Conservation (phyloP, 2,113 vertebrate genomes). For the Amphilophus citrinellus region DNA sequence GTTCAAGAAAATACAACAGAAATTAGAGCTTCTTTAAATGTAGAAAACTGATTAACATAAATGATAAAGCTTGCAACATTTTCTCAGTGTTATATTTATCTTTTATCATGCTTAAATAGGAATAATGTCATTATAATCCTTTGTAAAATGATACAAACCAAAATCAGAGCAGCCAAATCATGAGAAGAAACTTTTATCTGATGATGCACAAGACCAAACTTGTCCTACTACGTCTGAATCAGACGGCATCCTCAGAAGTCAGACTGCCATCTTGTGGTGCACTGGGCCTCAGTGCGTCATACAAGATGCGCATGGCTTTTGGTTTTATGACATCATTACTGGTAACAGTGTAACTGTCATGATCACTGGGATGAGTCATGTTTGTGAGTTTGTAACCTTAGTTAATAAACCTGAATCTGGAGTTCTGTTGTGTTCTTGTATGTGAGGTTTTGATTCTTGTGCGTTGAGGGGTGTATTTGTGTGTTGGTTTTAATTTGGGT, state of each 20-base stretch:
- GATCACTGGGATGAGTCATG: background rate
- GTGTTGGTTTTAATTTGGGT: background rate
- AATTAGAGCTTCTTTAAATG: background rate
- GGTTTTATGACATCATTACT: background rate
- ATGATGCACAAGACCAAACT: background rate
- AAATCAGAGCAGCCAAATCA: background rate
- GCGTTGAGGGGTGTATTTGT: background rate
- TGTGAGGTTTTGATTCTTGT: background rate
- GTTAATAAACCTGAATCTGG: background rate
- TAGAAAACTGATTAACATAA: background rate
- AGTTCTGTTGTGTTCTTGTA: background rate
- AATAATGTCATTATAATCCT: background rate
- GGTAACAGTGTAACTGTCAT: background rate
- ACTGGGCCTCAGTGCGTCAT: background rate
- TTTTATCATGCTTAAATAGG: background rate
- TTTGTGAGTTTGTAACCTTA: background rate
- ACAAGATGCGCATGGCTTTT: background rate
- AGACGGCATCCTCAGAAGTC: background rate
- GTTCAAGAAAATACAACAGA: background rate
- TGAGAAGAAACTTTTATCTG: too few species aligned
- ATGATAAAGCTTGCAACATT: background rate
- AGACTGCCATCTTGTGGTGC: slow-evolving; percentile 60
- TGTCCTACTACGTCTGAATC: background rate
- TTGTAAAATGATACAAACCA: background rate
- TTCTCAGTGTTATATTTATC: background rate